Base-by-base conservation (phyloP, 2,888 invertebrate genomes). In the Tuta absoluta region DNA sequence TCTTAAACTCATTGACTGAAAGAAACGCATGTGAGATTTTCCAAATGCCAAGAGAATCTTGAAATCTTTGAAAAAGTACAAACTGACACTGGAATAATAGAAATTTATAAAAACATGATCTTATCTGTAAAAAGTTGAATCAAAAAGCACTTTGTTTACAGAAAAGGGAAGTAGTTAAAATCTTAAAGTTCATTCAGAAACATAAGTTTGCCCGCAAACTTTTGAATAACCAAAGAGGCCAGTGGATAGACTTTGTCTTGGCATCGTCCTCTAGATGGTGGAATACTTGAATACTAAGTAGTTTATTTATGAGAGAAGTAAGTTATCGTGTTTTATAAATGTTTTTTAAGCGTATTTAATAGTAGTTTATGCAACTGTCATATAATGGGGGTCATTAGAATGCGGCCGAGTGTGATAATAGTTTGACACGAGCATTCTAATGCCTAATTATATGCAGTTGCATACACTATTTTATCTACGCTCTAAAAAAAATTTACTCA, bases 231-330 rank as follows among this genome's bases (percentile, higher is more conserved):
- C 51, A 23, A 53, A 33, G 33, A 10, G 33, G 33, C 33, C 28
- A 28, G 28, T 33, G 21, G 24, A 53, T 53, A 53, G 51, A 53
- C 51, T 53, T 53, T 23, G 14, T 53, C 51, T 23, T 23, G 51
- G 21, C 23, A 23, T 24, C 23, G 23, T 53, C 23, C 10, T 21
- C 21, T 24, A 53, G 51, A 23, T 53, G 51, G 14, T 5, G 14
- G 51, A 53, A 53, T 23, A 23, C 51, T 53, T 53, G 51, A 53
- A 53, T 53, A 53, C 23, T 23, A 53, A 53, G 11, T 12, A 53
- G 51, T 12, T 53, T 53, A 49, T 49, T 49, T 49, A 49, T 49
- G 49, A 49, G 51, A 53, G 24, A 23, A 23, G 21, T 24, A 12
- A 2, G 24, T 23, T 23, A 14, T 24, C 51, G 5, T 23, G 51